A percentile compares a stretch with the other conserved stretches of the same genome.
phyloP scores from a whole-genome alignment of 2,113 vertebrate species.

The Clarias batrachus region DNA sequence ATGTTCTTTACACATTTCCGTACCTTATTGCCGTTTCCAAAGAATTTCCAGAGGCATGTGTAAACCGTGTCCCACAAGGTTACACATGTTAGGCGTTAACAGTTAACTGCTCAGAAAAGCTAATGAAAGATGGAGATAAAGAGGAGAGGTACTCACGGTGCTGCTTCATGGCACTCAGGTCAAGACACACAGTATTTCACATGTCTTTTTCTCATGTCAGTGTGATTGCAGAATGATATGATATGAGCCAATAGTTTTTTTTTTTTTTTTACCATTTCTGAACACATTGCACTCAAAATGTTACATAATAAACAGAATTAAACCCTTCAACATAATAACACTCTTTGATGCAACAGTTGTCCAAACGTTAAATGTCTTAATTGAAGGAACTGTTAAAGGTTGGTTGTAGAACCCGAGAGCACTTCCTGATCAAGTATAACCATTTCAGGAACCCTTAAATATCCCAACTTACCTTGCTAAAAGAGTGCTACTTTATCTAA shows the following conservation, averaged over 20 bases:
- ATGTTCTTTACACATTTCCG: constrained; percentile 71
- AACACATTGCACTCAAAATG: neutral
- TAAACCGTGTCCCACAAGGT: constrained; percentile 75
- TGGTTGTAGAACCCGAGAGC: neutral
- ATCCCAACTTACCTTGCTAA: neutral
- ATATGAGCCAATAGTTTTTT: neutral
- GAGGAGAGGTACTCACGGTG: neutral
- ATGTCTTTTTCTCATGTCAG: too few relatives aligned
- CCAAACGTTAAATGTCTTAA: neutral
- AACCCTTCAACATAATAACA: neutral
- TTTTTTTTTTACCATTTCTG: neutral
- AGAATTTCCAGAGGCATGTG: constrained; percentile 74
- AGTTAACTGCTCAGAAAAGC: constrained; percentile 75
- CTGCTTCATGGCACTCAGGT: constrained; percentile 26
- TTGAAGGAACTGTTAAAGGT: neutral
- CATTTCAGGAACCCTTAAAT: neutral
- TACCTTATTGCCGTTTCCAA: constrained; percentile 77
- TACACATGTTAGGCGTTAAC: constrained; percentile 84
- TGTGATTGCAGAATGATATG: neutral
- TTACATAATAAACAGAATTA: neutral
- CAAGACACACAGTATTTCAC: neutral
- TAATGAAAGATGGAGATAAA: constrained; percentile 61
- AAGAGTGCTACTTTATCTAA: neutral
- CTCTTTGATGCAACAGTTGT: neutral
- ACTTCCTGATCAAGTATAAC: neutral